Evolutionary conservation across 2,113 vertebrate species (phyloP), one percentile per base, ranked within the genome.

Genomic region (Regulus satrapa): DNA sequence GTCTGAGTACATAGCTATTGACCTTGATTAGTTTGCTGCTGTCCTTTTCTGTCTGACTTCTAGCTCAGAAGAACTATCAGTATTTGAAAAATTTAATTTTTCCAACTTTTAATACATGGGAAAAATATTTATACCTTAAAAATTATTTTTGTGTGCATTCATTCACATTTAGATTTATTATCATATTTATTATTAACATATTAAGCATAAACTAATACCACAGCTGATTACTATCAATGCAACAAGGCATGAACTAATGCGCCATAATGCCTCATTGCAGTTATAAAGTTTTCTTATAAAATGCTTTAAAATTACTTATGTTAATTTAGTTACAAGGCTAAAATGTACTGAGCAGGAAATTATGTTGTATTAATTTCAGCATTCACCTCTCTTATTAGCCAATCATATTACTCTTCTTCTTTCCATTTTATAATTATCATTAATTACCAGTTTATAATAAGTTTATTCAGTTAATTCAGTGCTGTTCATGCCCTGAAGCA

Each of bases 381-480:
- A 29, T 94, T 96, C 78, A 83, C 68, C 54, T 91, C 89, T 97
- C 94, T 92, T 98, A 97, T 97, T 96, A 97, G 84, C 85, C 97
- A 98, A 97, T 98, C 95, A 85, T 56, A 95, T 85, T 82, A 86
- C 93, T 96, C 94, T 97, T 85, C 93, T 84, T 84, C 96, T 97
- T 95, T 96, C 92, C 83, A 90, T 90, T 97, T 97, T 96, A 96
- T 97, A 98, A 98, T 97, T 98, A 97, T 85, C 89, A 95, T 93
- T 97, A 98, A 98, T 98, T 98, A 96, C 89, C 96, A 92, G 75
- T 97, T 95, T 97, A 95, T 97, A 98, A 97, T 97, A 95, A 96
- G 96, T 97, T 98, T 98, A 98, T 97, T 98, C 97, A 95, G 94
- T 97, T 98, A 97, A 98, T 93, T 98, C 91, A 96, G 79, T 87